Evolutionary conservation across 2,888 invertebrate species (phyloP).

Genomic region (Oscheius sp.): DNA sequence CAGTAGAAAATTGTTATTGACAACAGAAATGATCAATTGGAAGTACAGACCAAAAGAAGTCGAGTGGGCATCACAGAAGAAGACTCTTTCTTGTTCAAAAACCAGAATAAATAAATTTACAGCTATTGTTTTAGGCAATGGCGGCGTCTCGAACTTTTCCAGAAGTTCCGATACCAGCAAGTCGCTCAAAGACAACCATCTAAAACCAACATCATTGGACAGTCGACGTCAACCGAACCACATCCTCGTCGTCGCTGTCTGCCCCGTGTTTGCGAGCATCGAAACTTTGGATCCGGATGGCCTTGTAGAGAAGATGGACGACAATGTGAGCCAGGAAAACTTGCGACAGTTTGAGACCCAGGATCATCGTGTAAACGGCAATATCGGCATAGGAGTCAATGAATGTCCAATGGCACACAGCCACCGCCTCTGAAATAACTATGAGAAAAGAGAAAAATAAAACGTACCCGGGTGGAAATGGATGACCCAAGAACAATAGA

Average conservation of each 20-base stretch:
- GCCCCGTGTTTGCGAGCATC: conserved; percentile 19
- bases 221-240: not conserved
- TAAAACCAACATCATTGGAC: not conserved
- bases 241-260: conserved; percentile 32
- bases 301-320: conserved; percentile 12
- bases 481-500: not conserved
- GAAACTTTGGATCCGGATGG: conserved; percentile 23
- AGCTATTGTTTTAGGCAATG: conserved; percentile 14
- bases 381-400: conserved; percentile 8
- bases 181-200: conserved; percentile 32
- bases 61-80: not conserved
- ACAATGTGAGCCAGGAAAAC: conserved; percentile 11
- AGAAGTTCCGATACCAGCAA: not conserved
- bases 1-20: not conserved
- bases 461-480: conserved; percentile 19
- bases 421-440: too few species aligned
- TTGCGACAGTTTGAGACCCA: conserved; percentile 21
- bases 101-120: not conserved
- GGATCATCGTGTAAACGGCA: conserved; percentile 21
- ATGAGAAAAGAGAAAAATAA: too few species aligned
- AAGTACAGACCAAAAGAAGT: not conserved
- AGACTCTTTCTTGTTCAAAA: too few species aligned
- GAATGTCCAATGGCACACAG: conserved; percentile 16
- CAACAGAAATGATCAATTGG: not conserved
- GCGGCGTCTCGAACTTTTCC: conserved; percentile 32